phyloP scores from a whole-genome alignment of 2,113 vertebrate genomes.

The Beaufortia kweichowensis region DNA sequence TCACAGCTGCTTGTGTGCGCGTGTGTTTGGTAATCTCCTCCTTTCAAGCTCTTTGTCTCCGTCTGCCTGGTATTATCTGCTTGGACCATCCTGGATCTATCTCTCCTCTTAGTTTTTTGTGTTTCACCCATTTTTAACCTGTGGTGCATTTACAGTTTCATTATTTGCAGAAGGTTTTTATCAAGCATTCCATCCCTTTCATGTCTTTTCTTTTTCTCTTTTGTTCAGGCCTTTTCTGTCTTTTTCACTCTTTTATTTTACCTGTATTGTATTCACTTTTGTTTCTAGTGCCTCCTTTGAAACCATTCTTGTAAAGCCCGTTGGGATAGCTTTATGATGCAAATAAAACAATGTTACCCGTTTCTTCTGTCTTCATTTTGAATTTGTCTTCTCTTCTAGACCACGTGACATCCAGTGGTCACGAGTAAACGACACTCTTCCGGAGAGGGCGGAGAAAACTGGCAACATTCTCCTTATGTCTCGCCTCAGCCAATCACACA shows the following conservation, averaged over 20 bases:
- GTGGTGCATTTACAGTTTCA: no score
- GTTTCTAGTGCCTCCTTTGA: not conserved
- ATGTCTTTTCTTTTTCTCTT: not conserved
- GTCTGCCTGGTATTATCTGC: slow-evolving; percentile 36
- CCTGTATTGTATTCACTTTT: not conserved
- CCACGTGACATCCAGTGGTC: slow-evolving; percentile 85
- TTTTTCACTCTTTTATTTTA: slow-evolving; percentile 9
- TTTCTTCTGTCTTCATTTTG: not conserved
- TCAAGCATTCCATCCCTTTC: no score
- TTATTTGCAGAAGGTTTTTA: no score
- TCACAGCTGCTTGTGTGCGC: slow-evolving; percentile 35
- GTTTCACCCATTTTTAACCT: not conserved
- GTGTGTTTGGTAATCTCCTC: slow-evolving; percentile 35
- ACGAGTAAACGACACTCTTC: slow-evolving; percentile 85
- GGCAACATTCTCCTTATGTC: slow-evolving; percentile 82
- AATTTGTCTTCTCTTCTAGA: slow-evolving; percentile 60
- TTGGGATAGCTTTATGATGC: not conserved
- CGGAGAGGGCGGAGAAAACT: slow-evolving; percentile 80
- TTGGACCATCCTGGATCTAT: slow-evolving; percentile 16
- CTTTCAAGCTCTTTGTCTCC: slow-evolving; percentile 46
- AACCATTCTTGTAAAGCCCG: not conserved
- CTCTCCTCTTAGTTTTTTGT: not conserved
- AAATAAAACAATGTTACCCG: not conserved
- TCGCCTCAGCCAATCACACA: slow-evolving; percentile 83
- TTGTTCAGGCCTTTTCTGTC: slow-evolving; percentile 4